Evolutionary conservation across 2,797 vertebrate genomes (phyloP), one percentile per base, ranked within the genome.

Genomic region (Notolepis coatsorum): DNA sequence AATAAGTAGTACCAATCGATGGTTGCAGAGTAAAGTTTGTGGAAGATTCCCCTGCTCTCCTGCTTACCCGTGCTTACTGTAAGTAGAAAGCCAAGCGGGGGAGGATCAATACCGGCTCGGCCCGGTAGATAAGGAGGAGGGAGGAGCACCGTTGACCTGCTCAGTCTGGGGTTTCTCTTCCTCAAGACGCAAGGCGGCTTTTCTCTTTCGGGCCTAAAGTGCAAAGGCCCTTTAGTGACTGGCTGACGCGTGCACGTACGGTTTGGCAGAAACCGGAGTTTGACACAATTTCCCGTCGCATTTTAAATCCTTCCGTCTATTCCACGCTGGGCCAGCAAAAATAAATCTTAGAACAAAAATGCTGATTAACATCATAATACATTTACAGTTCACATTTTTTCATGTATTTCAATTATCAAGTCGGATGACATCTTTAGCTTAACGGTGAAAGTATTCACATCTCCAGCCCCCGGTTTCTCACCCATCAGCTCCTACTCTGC

Each of bases 41-140:
- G 68, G 67, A 82, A 71, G 53, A 53, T 51, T 55, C 69, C 73
- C 30, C 5, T 48, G 18, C 21, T 46, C 49, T 77, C 60, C 27
- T 76, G 57, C 68, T 61, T 71, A 79, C 73, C 66, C 68, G 55
- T 51, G 37, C 65, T n/a, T n/a, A 75, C 71, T 85, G 73, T 79
- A 80, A 81, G 84, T 84, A 67, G 73, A 85, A 87, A 81, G 71
- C 62, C 72, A 65, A n/a, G n/a, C 0, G 18, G 59, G 65, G 69
- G 71, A 62, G 55, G 47, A 80, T 89, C 73, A 62, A 88, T 89
- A 84, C 51, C 23, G 35, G 21, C 61, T 65, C 42, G 61, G 60
- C 38, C 54, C 67, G n/a, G 72, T 78, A 77, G 80, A 71, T 76
- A 55, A 68, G 66, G 35, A 57, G 33, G 43, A 43, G 7, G 41